Conservation (phyloP, 2,113 vertebrate genomes). For the Sinocyclocheilus maitianheensis region DNA sequence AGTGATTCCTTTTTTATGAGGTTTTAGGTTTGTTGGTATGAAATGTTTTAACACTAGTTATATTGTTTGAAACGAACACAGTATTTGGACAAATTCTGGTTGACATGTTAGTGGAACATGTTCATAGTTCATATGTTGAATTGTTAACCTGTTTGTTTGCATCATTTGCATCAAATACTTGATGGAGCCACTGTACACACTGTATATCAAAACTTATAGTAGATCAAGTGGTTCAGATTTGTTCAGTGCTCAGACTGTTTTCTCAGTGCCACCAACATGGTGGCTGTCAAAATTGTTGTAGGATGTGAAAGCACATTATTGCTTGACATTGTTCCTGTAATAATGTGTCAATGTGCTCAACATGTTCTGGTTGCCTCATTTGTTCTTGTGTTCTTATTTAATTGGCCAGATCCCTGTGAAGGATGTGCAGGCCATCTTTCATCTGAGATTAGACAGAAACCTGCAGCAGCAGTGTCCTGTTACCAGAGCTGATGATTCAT, state of each 20-base stretch:
- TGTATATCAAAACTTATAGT: background rate
- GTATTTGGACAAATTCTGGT: background rate
- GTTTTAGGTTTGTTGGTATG: background rate
- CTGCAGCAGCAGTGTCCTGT: constrained; percentile 29
- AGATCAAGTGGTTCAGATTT: background rate
- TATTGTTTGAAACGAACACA: background rate
- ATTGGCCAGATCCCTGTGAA: constrained; percentile 39
- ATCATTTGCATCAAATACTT: too few species aligned
- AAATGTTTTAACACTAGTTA: background rate
- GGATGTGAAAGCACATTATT: background rate
- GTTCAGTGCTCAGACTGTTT: background rate
- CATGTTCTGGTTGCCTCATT: constrained; percentile 5
- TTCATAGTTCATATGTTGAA: background rate
- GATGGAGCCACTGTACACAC: background rate
- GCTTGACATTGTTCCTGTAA: constrained; percentile 22
- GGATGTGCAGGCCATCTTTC: constrained; percentile 12
- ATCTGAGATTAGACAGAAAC: constrained; percentile 18
- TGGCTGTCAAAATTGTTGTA: background rate
- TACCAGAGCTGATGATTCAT: constrained; percentile 54
- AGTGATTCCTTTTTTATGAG: background rate
- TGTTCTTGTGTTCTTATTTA: constrained; percentile 38
- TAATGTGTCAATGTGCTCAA: background rate
- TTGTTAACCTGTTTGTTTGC: background rate
- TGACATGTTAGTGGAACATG: background rate
- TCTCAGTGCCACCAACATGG: background rate